These are phyloP conservation scores for Leptinotarsa undecemlineata DNA, from an alignment of 1,140 invertebrate species.

Conservation along the genomic window DNA sequence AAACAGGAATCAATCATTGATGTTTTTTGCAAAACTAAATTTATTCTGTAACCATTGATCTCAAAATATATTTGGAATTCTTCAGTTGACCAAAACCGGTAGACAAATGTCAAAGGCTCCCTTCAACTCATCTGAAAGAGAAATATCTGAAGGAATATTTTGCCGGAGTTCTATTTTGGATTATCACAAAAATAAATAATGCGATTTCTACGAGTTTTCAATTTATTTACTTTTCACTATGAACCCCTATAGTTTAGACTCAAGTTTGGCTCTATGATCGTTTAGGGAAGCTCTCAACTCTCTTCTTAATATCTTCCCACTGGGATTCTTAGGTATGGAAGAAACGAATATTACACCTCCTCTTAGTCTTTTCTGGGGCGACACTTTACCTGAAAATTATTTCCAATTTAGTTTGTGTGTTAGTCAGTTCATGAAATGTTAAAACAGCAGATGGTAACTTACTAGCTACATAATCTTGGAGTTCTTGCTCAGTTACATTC, in stretches of 20 bases:
- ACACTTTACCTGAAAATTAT: constrained; percentile 22
- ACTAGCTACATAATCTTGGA: constrained; percentile 59
- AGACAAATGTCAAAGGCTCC: neutral
- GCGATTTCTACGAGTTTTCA: neutral
- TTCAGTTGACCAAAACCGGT: too few species aligned
- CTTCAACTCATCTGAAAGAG: too few species aligned
- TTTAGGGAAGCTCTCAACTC: constrained; percentile 45
- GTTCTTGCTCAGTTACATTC: constrained; percentile 57
- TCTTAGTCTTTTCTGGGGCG: constrained; percentile 56
- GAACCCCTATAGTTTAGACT: neutral
- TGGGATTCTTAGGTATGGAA: constrained; percentile 65
- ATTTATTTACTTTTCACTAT: neutral
- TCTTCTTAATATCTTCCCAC: constrained; percentile 54
- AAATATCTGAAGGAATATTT: too few species aligned
- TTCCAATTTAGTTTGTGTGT: too few species aligned
- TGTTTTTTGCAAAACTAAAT: too few species aligned
- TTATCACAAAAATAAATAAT: too few species aligned
- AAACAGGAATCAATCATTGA: too few species aligned
- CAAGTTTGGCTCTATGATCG: neutral
- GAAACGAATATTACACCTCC: constrained; percentile 67
- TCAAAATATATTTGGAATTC: too few species aligned
- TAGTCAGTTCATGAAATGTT: too few species aligned
- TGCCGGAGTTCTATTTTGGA: too few species aligned
- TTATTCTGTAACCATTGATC: too few species aligned
- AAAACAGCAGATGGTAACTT: constrained; percentile 21